Evolutionary conservation across 2,888 invertebrate species (phyloP).

Genomic region (Ypsolopha scabrella): DNA sequence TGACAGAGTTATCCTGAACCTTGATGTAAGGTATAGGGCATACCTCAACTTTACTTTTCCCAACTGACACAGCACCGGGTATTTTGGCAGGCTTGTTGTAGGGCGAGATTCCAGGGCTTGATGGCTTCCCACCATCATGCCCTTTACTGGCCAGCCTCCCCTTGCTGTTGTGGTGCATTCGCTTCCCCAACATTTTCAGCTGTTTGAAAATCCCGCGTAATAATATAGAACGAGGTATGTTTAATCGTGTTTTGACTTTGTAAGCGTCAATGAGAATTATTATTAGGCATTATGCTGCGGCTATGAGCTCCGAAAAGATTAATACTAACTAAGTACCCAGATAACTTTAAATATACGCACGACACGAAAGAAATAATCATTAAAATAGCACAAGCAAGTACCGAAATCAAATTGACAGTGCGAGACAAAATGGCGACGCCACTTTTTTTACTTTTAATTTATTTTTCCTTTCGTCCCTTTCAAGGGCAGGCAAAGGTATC

Average conservation of each 20-base stretch:
- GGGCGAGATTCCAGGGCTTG: conserved; percentile 60
- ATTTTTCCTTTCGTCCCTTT: too few relatives aligned
- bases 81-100: conserved; percentile 60
- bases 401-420: not conserved
- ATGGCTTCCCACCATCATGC: conserved; percentile 60
- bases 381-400: not conserved
- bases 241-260: too few relatives aligned
- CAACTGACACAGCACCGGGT: conserved; percentile 46
- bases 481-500: too few relatives aligned
- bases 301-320: too few relatives aligned
- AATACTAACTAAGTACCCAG: too few relatives aligned
- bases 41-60: conserved; percentile 53
- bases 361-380: too few relatives aligned
- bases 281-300: too few relatives aligned
- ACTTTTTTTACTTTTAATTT: too few relatives aligned
- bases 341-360: too few relatives aligned
- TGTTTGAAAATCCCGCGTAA: conserved; percentile 44
- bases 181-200: conserved; percentile 54
- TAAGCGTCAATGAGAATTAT: too few relatives aligned
- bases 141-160: conserved; percentile 62
- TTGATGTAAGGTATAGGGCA: conserved; percentile 75
- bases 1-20: conserved; percentile 75
- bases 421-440: not conserved
- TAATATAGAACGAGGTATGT: not conserved
- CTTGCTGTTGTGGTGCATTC: conserved; percentile 65